phyloP scores from a whole-genome alignment of 2,797 vertebrate species.

The Chelmon rostratus region DNA sequence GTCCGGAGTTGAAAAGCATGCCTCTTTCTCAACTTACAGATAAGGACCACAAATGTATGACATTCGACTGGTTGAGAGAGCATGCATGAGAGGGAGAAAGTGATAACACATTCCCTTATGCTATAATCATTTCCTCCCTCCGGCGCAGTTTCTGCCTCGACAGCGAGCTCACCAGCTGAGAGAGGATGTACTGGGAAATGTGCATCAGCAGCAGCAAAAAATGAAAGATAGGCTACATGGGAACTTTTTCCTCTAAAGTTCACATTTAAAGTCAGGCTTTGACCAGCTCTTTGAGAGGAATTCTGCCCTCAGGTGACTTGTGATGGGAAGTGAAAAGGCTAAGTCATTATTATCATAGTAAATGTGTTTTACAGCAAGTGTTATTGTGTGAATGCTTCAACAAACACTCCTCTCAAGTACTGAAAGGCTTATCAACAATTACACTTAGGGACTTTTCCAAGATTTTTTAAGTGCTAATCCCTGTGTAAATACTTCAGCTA shows the following conservation, averaged over 20 bases:
- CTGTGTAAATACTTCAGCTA: not conserved
- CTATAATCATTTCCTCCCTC: conserved; percentile 82
- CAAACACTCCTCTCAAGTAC: conserved; percentile 12
- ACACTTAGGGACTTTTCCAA: not conserved
- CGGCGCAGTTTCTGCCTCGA: conserved; percentile 68
- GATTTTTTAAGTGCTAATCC: not conserved
- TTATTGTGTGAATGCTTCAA: conserved; percentile 13
- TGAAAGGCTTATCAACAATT: conserved; percentile 17
- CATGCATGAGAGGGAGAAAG: conserved; percentile 67
- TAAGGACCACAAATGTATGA: conserved; percentile 69
- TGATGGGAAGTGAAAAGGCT: conserved; percentile 58
- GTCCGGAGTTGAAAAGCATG: conserved; percentile 59
- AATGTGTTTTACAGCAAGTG: conserved; percentile 47
- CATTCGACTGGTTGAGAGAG: conserved; percentile 58
- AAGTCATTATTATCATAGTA: conserved; percentile 40
- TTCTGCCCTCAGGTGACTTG: conserved; percentile 40
- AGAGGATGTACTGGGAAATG: conserved; percentile 71
- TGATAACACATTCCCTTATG: conserved; percentile 83
- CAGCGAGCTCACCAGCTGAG: conserved; percentile 75
- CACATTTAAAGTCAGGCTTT: conserved; percentile 24
- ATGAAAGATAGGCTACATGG: conserved; percentile 5
- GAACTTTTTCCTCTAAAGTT: conserved; percentile 21
- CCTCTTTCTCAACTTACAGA: conserved; percentile 60
- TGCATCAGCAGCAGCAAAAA: conserved; percentile 48
- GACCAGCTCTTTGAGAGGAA: conserved; percentile 22